These are phyloP conservation scores for Theocolax elegans DNA, from an alignment of 1,140 invertebrate species.

Conservation along the genomic window DNA sequence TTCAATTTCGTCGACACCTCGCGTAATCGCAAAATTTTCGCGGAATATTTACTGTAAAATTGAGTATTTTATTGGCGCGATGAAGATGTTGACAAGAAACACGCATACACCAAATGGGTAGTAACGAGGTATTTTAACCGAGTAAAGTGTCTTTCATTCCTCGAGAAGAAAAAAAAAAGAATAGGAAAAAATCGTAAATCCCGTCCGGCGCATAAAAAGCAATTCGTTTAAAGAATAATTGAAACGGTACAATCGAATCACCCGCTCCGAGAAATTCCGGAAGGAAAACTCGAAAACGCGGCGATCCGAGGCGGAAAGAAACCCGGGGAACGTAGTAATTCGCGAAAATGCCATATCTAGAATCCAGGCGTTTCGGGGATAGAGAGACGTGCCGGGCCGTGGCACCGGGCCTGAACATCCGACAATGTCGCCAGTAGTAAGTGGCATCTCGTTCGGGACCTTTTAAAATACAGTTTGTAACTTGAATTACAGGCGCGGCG, in stretches of 20 bases:
- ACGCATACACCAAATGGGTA: no score
- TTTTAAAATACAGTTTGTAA: conserved; percentile 33
- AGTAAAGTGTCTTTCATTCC: no score
- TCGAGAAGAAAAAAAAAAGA: no score
- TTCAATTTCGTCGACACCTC: no score
- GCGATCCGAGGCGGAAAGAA: background rate
- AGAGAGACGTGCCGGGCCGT: background rate
- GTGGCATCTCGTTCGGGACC: background rate
- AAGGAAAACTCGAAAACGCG: background rate
- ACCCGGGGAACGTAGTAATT: background rate
- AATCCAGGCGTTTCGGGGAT: background rate
- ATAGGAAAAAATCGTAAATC: no score
- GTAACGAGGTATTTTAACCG: no score
- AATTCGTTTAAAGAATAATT: conserved; percentile 9
- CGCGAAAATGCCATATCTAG: background rate
- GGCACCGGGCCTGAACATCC: no score
- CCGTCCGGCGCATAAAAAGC: background rate
- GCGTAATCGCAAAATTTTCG: no score
- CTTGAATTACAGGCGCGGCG: background rate
- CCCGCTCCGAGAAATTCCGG: background rate
- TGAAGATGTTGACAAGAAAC: no score
- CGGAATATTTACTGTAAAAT: no score
- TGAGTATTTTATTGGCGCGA: no score
- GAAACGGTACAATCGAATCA: conserved; percentile 4
- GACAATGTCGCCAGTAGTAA: conserved; percentile 4